Conservation (phyloP, 2,888 invertebrate genomes). For the Lycocerus yunnanus region DNA sequence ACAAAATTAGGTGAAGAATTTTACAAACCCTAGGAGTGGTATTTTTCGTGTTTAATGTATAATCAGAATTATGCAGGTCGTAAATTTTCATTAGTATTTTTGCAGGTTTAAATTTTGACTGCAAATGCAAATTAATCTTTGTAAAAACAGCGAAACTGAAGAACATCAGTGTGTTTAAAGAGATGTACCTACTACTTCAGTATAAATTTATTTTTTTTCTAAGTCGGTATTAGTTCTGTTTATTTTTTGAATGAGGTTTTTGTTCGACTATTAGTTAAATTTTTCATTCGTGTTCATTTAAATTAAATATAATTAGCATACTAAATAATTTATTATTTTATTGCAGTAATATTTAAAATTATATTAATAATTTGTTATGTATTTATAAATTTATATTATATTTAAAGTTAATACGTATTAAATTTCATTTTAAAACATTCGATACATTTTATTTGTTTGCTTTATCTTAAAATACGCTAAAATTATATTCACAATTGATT, state of each 20-base stretch:
- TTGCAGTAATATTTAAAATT: too few relatives aligned
- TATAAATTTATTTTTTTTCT: not conserved
- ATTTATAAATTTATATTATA: too few relatives aligned
- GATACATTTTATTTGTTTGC: too few relatives aligned
- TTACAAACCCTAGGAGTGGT: not conserved
- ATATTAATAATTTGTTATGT: too few relatives aligned
- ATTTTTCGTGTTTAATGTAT: constrained; percentile 2
- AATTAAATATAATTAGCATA: too few relatives aligned
- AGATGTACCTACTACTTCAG: not conserved
- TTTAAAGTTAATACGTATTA: too few relatives aligned
- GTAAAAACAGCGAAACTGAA: not conserved
- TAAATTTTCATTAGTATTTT: constrained; percentile 4
- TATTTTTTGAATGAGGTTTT: not conserved
- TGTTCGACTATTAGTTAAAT: not conserved
- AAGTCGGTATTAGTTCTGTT: not conserved
- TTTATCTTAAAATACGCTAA: too few relatives aligned
- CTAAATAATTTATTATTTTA: too few relatives aligned
- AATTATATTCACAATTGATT: too few relatives aligned
- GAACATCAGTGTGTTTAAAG: not conserved
- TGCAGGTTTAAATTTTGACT: not conserved
- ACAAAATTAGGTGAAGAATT: not conserved
- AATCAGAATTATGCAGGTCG: not conserved
- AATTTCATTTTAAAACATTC: too few relatives aligned
- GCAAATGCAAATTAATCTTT: not conserved
- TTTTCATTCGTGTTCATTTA: not conserved